A percentile compares a stretch with the other conserved stretches of the same genome.
Conservation (phyloP, 2,113 vertebrate species). For the Hypomesus transpacificus region DNA sequence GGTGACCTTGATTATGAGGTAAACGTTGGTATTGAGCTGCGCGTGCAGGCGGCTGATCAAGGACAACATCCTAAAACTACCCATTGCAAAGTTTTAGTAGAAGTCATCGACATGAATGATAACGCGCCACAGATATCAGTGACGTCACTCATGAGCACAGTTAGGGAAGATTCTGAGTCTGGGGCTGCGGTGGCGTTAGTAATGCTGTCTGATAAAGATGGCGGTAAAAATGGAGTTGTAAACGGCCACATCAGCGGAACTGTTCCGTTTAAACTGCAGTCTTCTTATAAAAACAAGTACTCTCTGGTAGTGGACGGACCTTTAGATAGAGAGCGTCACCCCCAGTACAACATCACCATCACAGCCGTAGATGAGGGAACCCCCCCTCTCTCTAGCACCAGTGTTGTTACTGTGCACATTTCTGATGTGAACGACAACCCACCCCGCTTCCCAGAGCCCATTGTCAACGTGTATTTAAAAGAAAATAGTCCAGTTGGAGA, state of each 20-base stretch:
- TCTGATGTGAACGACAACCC: slow-evolving; percentile 11
- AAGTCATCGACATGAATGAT: slow-evolving; percentile 70
- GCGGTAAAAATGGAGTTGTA: slow-evolving; percentile 26
- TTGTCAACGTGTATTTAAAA: neutral
- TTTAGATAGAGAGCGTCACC: slow-evolving; percentile 46
- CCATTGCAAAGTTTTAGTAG: slow-evolving; percentile 60
- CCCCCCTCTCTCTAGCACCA: slow-evolving; percentile 1
- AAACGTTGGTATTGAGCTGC: slow-evolving; percentile 56
- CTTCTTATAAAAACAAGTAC: slow-evolving; percentile 22
- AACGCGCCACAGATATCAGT: slow-evolving; percentile 64
- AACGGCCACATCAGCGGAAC: neutral
- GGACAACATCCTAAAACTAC: slow-evolving; percentile 21
- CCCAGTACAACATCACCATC: slow-evolving; percentile 2
- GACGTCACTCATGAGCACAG: neutral
- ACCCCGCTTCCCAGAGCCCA: neutral
- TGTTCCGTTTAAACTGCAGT: slow-evolving; percentile 23
- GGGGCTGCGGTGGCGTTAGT: neutral
- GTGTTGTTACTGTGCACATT: neutral
- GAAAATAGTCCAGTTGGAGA: neutral
- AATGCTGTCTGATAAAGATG: slow-evolving; percentile 53
- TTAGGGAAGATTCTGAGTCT: neutral
- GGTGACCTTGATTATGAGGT: slow-evolving; percentile 65
- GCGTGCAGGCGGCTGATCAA: slow-evolving; percentile 58
- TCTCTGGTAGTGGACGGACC: slow-evolving; percentile 11
- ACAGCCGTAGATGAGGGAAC: slow-evolving; percentile 2